phyloP scores from a whole-genome alignment of 2,797 vertebrate species.

The Pelodytes ibericus region DNA sequence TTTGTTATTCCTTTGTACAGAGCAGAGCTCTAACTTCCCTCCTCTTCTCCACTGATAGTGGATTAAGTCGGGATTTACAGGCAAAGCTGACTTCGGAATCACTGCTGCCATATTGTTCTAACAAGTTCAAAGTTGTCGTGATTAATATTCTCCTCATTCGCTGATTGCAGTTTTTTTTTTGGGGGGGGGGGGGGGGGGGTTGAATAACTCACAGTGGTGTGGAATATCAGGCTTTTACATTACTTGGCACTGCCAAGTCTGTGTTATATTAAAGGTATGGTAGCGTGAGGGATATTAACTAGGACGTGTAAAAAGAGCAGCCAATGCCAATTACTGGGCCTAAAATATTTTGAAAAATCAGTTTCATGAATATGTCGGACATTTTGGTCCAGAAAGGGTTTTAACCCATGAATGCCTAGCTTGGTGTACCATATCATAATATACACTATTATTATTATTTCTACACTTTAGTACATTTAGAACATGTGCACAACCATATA shows the following conservation, averaged over 20 bases:
- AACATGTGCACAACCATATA: too few relatives aligned
- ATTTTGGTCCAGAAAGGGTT: neutral
- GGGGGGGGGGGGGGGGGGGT: conserved; percentile 11
- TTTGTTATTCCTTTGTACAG: conserved; percentile 22
- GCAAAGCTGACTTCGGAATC: conserved; percentile 1
- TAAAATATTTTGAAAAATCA: conserved; percentile 5
- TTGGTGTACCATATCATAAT: too few relatives aligned
- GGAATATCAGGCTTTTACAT: conserved; percentile 26
- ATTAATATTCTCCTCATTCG: conserved; percentile 25
- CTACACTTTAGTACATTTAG: too few relatives aligned
- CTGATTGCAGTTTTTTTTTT: conserved; percentile 11
- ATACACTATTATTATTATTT: too few relatives aligned
- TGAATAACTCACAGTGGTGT: neutral
- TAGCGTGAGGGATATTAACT: conserved; percentile 8
- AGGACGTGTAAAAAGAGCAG: neutral
- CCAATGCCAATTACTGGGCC: conserved; percentile 2
- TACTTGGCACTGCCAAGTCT: conserved; percentile 2
- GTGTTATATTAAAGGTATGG: conserved; percentile 6
- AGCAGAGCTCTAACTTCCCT: neutral
- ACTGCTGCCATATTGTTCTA: conserved; percentile 4
- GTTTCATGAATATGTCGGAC: neutral
- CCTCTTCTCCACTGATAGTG: conserved; percentile 3
- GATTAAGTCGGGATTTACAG: conserved; percentile 24
- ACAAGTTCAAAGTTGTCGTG: conserved; percentile 30
- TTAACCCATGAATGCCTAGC: too few relatives aligned